Evolutionary conservation across 2,113 vertebrate species (phyloP).

Genomic region (Nicator chloris): DNA sequence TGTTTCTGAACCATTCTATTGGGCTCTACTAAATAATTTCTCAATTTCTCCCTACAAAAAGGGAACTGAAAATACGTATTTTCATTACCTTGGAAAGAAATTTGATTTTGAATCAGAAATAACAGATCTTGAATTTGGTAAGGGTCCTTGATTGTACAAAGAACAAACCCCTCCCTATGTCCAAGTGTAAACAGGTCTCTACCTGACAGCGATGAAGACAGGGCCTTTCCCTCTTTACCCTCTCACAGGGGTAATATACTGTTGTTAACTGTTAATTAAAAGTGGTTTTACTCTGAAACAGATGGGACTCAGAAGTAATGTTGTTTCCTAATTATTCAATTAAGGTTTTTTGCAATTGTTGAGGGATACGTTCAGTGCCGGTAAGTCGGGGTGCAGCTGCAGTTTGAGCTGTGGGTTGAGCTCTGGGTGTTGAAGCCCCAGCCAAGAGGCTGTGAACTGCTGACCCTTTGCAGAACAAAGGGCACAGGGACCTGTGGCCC

Average conservation of each 20-base stretch:
- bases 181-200: background rate
- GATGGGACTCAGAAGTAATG: background rate
- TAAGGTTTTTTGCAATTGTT: background rate
- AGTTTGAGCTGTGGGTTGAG: accelerated
- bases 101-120: background rate
- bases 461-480: background rate
- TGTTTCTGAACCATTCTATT: background rate
- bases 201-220: background rate
- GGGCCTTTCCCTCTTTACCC: background rate
- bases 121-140: background rate
- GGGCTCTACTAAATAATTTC: background rate
- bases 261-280: background rate
- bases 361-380: accelerated
- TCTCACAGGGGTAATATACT: background rate
- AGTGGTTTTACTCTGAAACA: background rate
- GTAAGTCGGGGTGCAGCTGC: background rate
- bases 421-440: background rate
- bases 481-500: background rate
- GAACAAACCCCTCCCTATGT: accelerated
- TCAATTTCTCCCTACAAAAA: background rate
- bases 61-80: background rate
- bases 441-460: background rate
- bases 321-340: background rate
- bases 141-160: background rate
- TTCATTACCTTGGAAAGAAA: background rate